Evolutionary conservation across 2,113 vertebrate genomes (phyloP).

Genomic region (Entomyzon cyanotis): DNA sequence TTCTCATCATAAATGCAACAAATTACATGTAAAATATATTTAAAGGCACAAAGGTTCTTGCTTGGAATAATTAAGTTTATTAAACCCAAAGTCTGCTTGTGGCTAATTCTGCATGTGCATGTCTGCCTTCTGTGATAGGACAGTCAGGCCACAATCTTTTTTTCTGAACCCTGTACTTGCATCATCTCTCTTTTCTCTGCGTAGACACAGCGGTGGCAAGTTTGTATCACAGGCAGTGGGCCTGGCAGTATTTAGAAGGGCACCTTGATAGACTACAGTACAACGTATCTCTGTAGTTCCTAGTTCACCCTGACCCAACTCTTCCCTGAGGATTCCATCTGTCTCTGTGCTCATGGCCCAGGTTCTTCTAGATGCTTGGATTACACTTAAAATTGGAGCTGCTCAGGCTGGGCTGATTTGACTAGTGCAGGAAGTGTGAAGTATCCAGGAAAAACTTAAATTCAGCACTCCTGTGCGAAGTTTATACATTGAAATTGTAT

Average conservation of each 20-base stretch:
- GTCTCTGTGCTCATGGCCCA: neutral
- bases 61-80: neutral
- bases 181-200: neutral
- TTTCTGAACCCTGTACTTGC: neutral
- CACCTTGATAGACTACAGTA: neutral
- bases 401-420: neutral
- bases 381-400: neutral
- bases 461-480: neutral
- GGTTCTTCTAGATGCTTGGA: neutral
- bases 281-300: neutral
- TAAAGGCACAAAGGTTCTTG: neutral
- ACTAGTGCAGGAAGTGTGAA: rapidly evolving
- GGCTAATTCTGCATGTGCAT: neutral
- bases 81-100: neutral
- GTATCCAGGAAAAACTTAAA: neutral
- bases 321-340: rapidly evolving
- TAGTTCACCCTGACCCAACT: neutral
- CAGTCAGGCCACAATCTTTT: rapidly evolving
- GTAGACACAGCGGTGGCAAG: neutral
- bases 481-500: neutral
- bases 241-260: neutral
- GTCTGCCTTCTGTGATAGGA: neutral
- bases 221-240: neutral
- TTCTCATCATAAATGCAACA: neutral
- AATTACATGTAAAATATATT: neutral